phyloP scores from a whole-genome alignment of 2,113 vertebrate genomes.

The Anolis carolinensis region DNA sequence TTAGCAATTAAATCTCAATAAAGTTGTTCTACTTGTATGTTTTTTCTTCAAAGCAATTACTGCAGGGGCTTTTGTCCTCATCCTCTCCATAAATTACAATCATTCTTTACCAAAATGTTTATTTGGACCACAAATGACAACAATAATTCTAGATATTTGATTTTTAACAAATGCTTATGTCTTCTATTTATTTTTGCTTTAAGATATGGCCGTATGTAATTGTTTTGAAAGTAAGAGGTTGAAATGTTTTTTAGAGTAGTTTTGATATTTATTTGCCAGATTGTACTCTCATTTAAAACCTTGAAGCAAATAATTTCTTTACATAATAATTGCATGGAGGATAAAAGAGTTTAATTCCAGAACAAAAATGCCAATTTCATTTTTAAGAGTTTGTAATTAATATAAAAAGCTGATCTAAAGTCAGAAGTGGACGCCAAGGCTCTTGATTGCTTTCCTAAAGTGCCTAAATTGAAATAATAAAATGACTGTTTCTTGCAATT shows the following conservation, averaged over 20 bases:
- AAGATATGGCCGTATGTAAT: slow-evolving; percentile 4
- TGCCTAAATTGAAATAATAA: not conserved
- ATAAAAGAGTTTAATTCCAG: not conserved
- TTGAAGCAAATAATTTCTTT: slow-evolving; percentile 3
- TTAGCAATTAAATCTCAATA: not conserved
- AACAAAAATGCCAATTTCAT: not conserved
- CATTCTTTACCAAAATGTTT: slow-evolving; percentile 33
- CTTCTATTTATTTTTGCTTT: slow-evolving; percentile 44
- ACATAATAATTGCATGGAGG: not conserved
- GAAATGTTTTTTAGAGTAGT: slow-evolving; percentile 22
- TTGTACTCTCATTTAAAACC: slow-evolving; percentile 31
- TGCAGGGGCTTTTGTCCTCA: slow-evolving; percentile 3
- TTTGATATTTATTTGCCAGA: slow-evolving; percentile 43
- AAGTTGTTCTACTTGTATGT: not conserved
- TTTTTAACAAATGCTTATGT: slow-evolving; percentile 33
- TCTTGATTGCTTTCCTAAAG: slow-evolving; percentile 11
- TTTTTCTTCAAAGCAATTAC: slow-evolving; percentile 21
- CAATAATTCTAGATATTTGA: not conserved
- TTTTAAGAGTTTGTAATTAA: not conserved
- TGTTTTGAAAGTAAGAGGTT: slow-evolving; percentile 34
- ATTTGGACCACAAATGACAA: slow-evolving; percentile 16
- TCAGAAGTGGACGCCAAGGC: not conserved
- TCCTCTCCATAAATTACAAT: not conserved
- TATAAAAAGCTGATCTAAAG: not conserved
- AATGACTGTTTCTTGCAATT: not conserved